Percentiles rank a stretch among this genome's conserved stretches.
These are phyloP conservation scores for Heteromormyrus szaboi DNA, from an alignment of 2,797 vertebrate species.

Conservation along the genomic window DNA sequence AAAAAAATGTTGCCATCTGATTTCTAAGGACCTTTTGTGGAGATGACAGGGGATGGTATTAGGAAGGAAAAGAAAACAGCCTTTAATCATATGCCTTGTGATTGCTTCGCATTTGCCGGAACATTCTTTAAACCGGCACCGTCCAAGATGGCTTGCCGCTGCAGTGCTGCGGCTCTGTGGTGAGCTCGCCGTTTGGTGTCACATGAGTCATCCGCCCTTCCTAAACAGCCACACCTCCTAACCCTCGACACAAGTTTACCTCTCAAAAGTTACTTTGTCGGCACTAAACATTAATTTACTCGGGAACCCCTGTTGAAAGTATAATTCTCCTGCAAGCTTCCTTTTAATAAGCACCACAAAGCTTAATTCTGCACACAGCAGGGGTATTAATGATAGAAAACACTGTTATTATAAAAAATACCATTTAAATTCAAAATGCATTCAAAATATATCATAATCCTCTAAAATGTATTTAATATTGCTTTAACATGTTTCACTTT, in stretches of 20 bases:
- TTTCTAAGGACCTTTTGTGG: conserved; percentile 3
- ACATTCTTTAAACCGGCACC: background rate
- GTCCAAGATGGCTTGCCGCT: background rate
- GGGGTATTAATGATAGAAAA: background rate
- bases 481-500: background rate
- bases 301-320: background rate
- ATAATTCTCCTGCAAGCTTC: background rate
- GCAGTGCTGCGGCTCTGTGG: background rate
- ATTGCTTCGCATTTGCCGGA: background rate
- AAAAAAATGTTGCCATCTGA: background rate
- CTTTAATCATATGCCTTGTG: background rate
- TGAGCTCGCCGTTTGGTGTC: background rate
- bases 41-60: background rate
- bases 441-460: background rate
- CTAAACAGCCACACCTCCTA: background rate
- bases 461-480: background rate
- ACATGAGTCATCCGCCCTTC: background rate
- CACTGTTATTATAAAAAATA: background rate
- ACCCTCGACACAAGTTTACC: background rate
- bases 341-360: background rate
- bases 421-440: background rate
- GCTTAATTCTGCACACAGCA: background rate
- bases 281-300: background rate
- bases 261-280: background rate
- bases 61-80: background rate